Base-by-base conservation (phyloP, 2,113 vertebrate genomes). In the Mirza zaza region DNA sequence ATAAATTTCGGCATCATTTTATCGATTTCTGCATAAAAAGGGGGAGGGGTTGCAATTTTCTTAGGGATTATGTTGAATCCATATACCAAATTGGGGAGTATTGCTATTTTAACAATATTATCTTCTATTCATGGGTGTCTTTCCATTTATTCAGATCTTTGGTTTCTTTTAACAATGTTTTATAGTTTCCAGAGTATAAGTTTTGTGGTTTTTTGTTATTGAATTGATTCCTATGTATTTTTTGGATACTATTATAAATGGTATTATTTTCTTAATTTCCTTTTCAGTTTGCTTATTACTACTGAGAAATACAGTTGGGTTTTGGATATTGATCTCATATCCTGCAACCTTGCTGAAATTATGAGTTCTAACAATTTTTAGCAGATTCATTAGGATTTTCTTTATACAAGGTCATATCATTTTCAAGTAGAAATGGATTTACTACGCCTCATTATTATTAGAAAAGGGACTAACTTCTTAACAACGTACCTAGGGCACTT, bases 341-440 rank as follows among this genome's bases (percentile, higher is more conserved):
- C 4, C 25, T 80, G n/a, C 45, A 88, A 8, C 2, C 7, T 84
- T 94, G 57, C 32, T 91, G 42, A 88, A 93, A 50, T 48, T 57
- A 85, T 70, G 92, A 50, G n/a, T 81, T 93, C 42, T 85, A 70
- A 65, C 75, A 79, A 36, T 85, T 95, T 88, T 95, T 27, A 65
- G 12, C 55, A 76, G 13, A 80, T 70, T 96, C 15, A 27, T 65
- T 75, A 48, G 42, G 23, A 68, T 90, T 90, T 90, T 65, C 32
- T 77, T 13, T 48, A 4, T 59, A 36, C 32, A 71, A 57, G 39
- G 57, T 65, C 3, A 73, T 42, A 15, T 76, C 32, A 55, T 94
- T 52, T 75, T 76, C 29, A 93, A 39, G 52, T 71, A 87, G 80
- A 94, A 55, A 87, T 61, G 55, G 23, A 48, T 94, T 87, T 75